phyloP scores from a whole-genome alignment of 2,888 invertebrate genomes.

The Lasius platythorax region DNA sequence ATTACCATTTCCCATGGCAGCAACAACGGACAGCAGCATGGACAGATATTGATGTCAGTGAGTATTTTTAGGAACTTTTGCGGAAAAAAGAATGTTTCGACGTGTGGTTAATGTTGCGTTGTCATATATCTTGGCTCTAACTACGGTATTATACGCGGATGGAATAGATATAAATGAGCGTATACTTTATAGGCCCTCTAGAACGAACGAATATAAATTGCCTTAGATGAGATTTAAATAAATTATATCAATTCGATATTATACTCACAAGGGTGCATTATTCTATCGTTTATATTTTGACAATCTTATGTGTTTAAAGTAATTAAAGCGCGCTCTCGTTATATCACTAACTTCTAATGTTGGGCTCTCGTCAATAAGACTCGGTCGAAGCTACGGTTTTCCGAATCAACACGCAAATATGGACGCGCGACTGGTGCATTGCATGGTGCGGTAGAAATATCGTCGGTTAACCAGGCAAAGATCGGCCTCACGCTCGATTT shows the following conservation, averaged over 20 bases:
- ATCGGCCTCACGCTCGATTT: conserved; percentile 74
- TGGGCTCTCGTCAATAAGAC: neutral
- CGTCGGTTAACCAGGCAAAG: conserved; percentile 73
- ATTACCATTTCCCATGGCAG: conserved; percentile 32
- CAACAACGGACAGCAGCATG: neutral
- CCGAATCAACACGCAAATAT: conserved; percentile 8
- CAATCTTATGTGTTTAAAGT: neutral
- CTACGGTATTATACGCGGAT: conserved; percentile 1
- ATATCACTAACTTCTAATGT: conserved; percentile 6
- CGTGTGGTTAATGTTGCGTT: conserved; percentile 9
- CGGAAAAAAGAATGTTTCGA: conserved; percentile 15
- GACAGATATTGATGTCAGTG: conserved; percentile 23
- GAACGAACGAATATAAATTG: neutral
- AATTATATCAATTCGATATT: neutral
- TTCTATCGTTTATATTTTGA: neutral
- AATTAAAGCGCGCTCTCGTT: neutral
- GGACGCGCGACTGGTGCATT: conserved; percentile 64
- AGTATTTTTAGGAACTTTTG: neutral
- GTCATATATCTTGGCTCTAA: conserved; percentile 26
- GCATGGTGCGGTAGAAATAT: conserved; percentile 68
- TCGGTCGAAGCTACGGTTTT: neutral
- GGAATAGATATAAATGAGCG: conserved; percentile 3
- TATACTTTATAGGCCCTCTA: neutral
- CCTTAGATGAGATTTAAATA: neutral
- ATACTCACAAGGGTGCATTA: neutral